Percentiles rank a stretch among this genome's conserved stretches.
Conservation (phyloP, 2,888 invertebrate species). For the Phasia obesa region DNA sequence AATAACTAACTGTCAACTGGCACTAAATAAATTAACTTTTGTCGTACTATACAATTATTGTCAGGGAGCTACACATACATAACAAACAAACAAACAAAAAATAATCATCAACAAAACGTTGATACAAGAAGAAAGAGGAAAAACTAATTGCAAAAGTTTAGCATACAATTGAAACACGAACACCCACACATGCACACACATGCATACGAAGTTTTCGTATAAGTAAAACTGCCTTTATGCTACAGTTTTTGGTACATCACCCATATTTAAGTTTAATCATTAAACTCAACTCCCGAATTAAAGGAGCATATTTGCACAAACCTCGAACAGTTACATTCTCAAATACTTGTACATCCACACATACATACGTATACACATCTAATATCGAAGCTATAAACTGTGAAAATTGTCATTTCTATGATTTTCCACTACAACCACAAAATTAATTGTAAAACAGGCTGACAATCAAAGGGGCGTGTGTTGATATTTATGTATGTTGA, state of each 20-base stretch:
- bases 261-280: constrained; percentile 33
- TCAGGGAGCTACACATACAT: constrained; percentile 23
- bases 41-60: constrained; percentile 69
- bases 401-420: constrained; percentile 62
- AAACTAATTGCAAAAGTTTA: constrained; percentile 68
- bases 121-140: constrained; percentile 53
- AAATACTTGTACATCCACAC: background rate
- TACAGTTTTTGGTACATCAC: constrained; percentile 45
- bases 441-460: constrained; percentile 68
- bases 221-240: background rate
- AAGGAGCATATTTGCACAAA: constrained; percentile 57
- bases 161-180: constrained; percentile 39
- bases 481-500: constrained; percentile 63
- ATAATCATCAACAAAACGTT: background rate
- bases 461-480: constrained; percentile 67
- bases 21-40: constrained; percentile 73
- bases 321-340: constrained; percentile 19
- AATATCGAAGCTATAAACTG: constrained; percentile 35
- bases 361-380: constrained; percentile 10
- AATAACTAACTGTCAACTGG: constrained; percentile 72
- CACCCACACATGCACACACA: background rate
- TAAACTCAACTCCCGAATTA: constrained; percentile 5
- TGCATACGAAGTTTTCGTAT: background rate
- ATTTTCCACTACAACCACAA: constrained; percentile 64
- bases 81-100: no score